A percentile compares a stretch with the other conserved stretches of the same genome.
Evolutionary conservation across 2,113 vertebrate genomes (phyloP).

Genomic region (Urocitellus parryii): DNA sequence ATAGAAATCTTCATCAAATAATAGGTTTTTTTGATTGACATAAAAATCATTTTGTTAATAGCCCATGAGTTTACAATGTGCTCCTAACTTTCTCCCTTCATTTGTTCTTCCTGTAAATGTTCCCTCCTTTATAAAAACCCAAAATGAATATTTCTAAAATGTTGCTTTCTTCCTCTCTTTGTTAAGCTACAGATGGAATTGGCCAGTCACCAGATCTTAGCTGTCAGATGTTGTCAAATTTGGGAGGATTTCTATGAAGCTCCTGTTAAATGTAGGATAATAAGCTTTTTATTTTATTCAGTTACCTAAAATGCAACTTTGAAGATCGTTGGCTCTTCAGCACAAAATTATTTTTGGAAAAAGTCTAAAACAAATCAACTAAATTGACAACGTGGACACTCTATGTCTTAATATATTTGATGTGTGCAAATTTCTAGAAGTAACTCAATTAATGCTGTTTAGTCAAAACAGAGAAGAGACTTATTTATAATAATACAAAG

Average conservation of each 20-base stretch:
- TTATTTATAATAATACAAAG: neutral
- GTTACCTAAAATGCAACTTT: neutral
- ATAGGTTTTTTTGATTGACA: neutral
- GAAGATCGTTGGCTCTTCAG: neutral
- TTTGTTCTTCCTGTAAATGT: neutral
- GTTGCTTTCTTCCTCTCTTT: neutral
- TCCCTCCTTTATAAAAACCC: neutral
- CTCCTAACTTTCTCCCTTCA: neutral
- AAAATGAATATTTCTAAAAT: neutral
- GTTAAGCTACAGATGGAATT: neutral
- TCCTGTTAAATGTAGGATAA: neutral
- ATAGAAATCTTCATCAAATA: neutral
- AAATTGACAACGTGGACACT: neutral
- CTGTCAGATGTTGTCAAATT: neutral
- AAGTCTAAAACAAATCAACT: neutral
- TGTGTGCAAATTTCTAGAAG: neutral
- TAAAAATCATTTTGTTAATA: neutral
- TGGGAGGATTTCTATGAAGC: neutral
- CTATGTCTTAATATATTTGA: neutral
- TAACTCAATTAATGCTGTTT: neutral
- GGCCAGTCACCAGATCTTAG: neutral
- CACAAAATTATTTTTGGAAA: slow-evolving; percentile 10
- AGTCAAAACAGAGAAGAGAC: neutral
- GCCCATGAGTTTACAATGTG: neutral
- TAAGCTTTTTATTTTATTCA: neutral